Base-by-base conservation (phyloP, 2,888 invertebrate species). In the Macroteleia sp. region DNA sequence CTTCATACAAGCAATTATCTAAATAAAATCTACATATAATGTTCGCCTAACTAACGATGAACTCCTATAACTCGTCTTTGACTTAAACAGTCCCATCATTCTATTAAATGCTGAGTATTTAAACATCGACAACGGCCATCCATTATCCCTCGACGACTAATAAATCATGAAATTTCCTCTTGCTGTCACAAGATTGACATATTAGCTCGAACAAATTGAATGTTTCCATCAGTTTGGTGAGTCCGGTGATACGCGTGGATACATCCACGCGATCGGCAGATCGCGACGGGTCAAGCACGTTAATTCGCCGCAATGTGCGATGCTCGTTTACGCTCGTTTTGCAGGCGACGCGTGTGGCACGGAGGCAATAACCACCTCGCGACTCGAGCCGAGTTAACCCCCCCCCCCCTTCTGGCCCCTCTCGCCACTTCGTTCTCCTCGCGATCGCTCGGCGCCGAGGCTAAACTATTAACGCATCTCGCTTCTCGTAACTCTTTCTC, bases 281-380 rank as follows among this genome's bases (percentile, higher is more conserved):
- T 69, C 56, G 44, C 57, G 48, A 12, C 20, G 48, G 69, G 69
- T 76, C 75, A 76, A 57, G 42, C 75, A 52, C 62, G 75, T 76
- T 69, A 76, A 76, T 76, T 64, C 41, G 54, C 44, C 41, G 56
- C 67, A 69, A 62, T 62, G 34, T 9, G 62, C 62, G 61, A 67
- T 17, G 36, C 48, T 73, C 73, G 56, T 64, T 73, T 67, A 28
- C 54, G 74, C 61, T 67, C 39, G 56, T 71, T 64, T 62, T 22
- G 56, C 50, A 17, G 62, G 50, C 73, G 50, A 64, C 42, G 75
- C 69, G 76, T 70, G 70, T 77, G 70, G 76, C 59, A 22, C 64
- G 20, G 42, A 75, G 69, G 62, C 75, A 75, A 69, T 69, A 75
- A 75, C 67, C 75, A 67, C 59, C 75, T 59, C 57, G 52, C 54